phyloP scores from a whole-genome alignment of 2,888 invertebrate species.

The Parelbella ahira region DNA sequence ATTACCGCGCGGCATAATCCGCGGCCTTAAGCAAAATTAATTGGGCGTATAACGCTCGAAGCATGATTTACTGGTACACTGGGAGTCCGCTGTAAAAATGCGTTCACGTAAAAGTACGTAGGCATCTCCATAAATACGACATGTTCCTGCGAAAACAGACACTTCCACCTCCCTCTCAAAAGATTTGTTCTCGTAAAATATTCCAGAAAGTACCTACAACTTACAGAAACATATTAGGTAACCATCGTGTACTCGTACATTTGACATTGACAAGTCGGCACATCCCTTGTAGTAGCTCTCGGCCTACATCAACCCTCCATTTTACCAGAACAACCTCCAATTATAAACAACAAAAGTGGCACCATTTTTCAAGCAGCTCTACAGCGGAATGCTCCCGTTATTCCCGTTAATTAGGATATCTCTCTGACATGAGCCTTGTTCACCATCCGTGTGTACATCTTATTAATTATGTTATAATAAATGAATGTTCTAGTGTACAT shows the following conservation, averaged over 20 bases:
- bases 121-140: too few relatives aligned
- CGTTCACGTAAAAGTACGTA: too few relatives aligned
- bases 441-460: too few relatives aligned
- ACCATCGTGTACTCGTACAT: too few relatives aligned
- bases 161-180: too few relatives aligned
- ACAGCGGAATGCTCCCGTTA: conserved; percentile 8
- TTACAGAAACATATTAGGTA: too few relatives aligned
- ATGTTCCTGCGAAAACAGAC: too few relatives aligned
- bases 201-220: too few relatives aligned
- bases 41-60: conserved; percentile 17
- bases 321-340: conserved; percentile 19
- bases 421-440: conserved; percentile 1
- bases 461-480: conserved; percentile 6
- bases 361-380: conserved; percentile 14
- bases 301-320: conserved; percentile 11
- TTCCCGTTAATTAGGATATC: conserved; percentile 16
- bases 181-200: too few relatives aligned
- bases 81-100: not conserved
- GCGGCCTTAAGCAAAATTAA: conserved; percentile 23
- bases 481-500: too few relatives aligned
- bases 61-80: conserved; percentile 13
- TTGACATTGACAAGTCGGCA: too few relatives aligned
- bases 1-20: conserved; percentile 23
- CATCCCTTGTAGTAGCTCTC: not conserved
- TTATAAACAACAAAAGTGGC: conserved; percentile 19